A percentile compares a stretch with the other conserved stretches of the same genome.
phyloP scores from a whole-genome alignment of 2,888 invertebrate species.

The Magallana nippona region DNA sequence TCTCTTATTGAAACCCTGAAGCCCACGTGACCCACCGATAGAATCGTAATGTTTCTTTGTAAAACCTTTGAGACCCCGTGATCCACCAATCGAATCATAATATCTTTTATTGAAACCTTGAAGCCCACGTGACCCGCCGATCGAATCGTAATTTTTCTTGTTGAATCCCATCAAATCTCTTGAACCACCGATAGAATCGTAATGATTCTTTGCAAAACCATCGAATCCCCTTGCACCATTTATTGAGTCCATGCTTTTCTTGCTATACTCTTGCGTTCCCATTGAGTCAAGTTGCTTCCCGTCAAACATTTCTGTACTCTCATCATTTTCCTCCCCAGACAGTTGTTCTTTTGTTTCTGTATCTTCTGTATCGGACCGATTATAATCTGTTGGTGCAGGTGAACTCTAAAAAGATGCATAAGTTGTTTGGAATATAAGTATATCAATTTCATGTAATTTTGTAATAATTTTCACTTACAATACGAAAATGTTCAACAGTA shows the following conservation, averaged over 20 bases:
- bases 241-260: constrained; percentile 50
- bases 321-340: not conserved
- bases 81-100: constrained; percentile 41
- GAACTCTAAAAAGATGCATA: not conserved
- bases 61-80: constrained; percentile 44
- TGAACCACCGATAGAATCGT: constrained; percentile 49
- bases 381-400: not conserved
- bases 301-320: not conserved
- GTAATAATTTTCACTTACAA: not conserved
- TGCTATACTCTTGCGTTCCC: not conserved
- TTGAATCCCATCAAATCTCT: constrained; percentile 48
- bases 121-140: constrained; percentile 17
- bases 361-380: not conserved
- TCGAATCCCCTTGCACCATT: constrained; percentile 45
- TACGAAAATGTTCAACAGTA: not conserved
- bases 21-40: constrained; percentile 46
- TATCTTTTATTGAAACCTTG: constrained; percentile 41
- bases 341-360: not conserved
- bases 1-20: constrained; percentile 48
- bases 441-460: not conserved
- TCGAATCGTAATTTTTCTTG: constrained; percentile 43
- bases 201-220: constrained; percentile 49
- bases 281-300: not conserved
- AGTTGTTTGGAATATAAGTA: not conserved
- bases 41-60: constrained; percentile 50